Evolutionary conservation across 2,888 invertebrate species (phyloP), one percentile per base, ranked within the genome.

Genomic region (Lordiphosa andalusiaca): DNA sequence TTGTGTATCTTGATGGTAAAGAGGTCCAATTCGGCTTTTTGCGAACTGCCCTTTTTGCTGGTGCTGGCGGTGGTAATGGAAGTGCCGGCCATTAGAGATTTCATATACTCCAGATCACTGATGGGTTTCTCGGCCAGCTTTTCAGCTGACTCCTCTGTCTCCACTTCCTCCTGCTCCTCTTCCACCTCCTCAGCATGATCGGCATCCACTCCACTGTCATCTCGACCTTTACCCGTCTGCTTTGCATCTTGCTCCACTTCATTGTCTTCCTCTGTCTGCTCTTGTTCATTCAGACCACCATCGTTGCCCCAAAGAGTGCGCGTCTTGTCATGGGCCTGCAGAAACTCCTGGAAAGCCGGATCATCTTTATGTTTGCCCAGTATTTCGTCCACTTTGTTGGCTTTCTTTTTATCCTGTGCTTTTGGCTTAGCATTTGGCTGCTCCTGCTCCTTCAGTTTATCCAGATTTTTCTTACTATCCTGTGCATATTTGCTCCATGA

Each of bases 401-500:
- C 90, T 85, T 90, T 90, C 25, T 78, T 65, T 53, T 86, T 68
- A 70, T 81, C 80, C 78, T 90, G n/a, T 3, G 19, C 9, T n/a
- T 33, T 40, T 33, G 9, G 12, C 19, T 35, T 33, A 4, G 9
- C 13, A 25, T 35, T 85, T 71, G 90, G 55, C 10, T 51, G 42
- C 33, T 90, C 80, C 67, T 91, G 92, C 75, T 53, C 71, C 21
- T 58, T 72, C 0, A 57, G 33, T 10, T 67, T 66, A 3, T 76
- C 80, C 13, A 59, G 48, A 12, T 61, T 71, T 44, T 92, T 92
- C 57, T 93, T 92, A 87, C 94, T 95, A 60, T 96, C 96, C 36
- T 92, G 88, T 0, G 97, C 93, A 90, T 98, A 94, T 90, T 97
- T 97, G 88, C 97, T 98, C 97, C 98, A 98, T 0, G 98, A 93